Conservation (phyloP, 2,888 invertebrate species). For the Heliconius sara region DNA sequence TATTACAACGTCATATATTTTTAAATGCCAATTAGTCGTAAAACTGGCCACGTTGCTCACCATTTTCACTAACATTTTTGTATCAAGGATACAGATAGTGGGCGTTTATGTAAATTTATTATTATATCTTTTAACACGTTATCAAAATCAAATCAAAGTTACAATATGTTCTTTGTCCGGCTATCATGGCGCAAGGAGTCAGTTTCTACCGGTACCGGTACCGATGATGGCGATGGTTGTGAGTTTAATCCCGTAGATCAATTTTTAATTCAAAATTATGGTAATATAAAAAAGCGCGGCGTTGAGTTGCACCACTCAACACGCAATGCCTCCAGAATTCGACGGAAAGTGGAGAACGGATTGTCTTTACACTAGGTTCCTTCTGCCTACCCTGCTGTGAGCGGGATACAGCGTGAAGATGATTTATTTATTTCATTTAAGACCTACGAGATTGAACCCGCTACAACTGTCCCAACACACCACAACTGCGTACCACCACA, state of each 20-base stretch:
- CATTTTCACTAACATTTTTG: neutral
- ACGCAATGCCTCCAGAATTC: too few species aligned
- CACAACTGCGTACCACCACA: neutral
- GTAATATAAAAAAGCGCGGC: too few species aligned
- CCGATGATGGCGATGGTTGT: neutral
- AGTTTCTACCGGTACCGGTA: neutral
- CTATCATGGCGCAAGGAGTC: neutral
- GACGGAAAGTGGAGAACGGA: too few species aligned
- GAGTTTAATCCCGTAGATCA: neutral
- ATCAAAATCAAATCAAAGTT: neutral
- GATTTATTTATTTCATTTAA: too few species aligned
- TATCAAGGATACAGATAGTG: neutral
- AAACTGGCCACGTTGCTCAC: slow-evolving; percentile 12
- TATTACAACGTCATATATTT: neutral
- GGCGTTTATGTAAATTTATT: neutral
- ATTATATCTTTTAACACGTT: neutral
- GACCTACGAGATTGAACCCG: neutral
- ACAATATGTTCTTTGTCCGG: neutral
- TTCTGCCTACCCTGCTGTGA: too few species aligned
- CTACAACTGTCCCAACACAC: neutral
- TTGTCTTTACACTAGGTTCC: too few species aligned
- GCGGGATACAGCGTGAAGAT: too few species aligned
- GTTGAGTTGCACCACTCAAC: too few species aligned
- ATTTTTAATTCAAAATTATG: neutral
- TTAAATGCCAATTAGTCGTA: slow-evolving; percentile 14